Conservation (phyloP, 2,113 vertebrate species). For the Rhynchopsitta pachyrhyncha region DNA sequence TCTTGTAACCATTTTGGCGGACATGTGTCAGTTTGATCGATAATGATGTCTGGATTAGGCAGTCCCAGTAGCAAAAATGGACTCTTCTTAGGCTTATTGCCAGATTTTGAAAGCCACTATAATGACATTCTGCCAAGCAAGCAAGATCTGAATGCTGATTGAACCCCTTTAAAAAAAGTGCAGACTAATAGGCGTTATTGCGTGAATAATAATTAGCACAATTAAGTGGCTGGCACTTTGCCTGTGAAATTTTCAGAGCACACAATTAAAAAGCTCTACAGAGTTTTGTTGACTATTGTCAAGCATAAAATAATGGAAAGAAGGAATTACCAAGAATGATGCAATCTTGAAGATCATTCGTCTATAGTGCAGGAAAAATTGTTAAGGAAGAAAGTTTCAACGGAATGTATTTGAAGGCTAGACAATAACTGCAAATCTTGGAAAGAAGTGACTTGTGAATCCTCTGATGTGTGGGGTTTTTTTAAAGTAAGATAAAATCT, state of each 20-base stretch:
- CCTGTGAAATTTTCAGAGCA: slow-evolving; percentile 64
- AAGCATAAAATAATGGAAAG: slow-evolving; percentile 52
- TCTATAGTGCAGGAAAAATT: neutral
- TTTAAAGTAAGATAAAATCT: neutral
- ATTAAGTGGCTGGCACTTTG: slow-evolving; percentile 69
- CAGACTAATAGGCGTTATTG: slow-evolving; percentile 77
- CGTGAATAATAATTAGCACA: slow-evolving; percentile 80
- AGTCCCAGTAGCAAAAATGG: slow-evolving; percentile 70
- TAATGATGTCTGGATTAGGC: slow-evolving; percentile 72
- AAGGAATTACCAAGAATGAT: slow-evolving; percentile 43
- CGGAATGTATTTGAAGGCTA: neutral
- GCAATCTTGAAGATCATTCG: slow-evolving; percentile 34
- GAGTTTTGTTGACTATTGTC: slow-evolving; percentile 58
- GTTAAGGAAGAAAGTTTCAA: neutral
- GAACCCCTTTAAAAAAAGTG: slow-evolving; percentile 72
- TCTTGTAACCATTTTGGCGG: slow-evolving; percentile 65
- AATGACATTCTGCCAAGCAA: slow-evolving; percentile 78
- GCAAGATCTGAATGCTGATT: slow-evolving; percentile 75
- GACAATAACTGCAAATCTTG: neutral
- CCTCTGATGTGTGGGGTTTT: neutral
- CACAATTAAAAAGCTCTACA: slow-evolving; percentile 61
- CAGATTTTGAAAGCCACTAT: slow-evolving; percentile 73
- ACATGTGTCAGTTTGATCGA: slow-evolving; percentile 66
- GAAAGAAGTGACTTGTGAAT: neutral
- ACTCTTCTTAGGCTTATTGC: slow-evolving; percentile 69